These are phyloP conservation scores for Adrianichthys oophorus DNA, from an alignment of 2,797 vertebrate species.

Conservation along the genomic window DNA sequence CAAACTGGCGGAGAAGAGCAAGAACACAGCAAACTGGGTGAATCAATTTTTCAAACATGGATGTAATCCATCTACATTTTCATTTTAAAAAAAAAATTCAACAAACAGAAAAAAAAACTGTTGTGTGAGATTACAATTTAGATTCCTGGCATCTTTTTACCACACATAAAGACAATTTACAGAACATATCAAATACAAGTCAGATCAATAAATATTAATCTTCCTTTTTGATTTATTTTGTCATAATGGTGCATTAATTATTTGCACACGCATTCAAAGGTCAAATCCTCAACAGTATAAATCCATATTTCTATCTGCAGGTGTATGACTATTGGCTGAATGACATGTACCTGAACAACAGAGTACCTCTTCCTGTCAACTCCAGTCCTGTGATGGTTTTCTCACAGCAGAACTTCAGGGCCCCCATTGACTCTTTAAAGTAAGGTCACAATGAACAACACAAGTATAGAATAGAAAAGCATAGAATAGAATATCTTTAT, in stretches of 20 bases:
- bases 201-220: not conserved
- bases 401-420: conserved; percentile 86
- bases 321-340: conserved; percentile 94
- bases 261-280: not conserved
- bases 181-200: not conserved
- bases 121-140: not conserved
- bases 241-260: not conserved
- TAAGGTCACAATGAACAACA: conserved; percentile 43
- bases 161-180: too few relatives aligned
- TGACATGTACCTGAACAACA: conserved; percentile 97
- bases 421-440: conserved; percentile 87
- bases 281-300: not conserved
- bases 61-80: not conserved
- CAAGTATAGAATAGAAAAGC: too few relatives aligned
- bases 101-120: not conserved
- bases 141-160: not conserved
- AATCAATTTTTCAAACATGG: conserved; percentile 7
- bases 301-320: conserved; percentile 61
- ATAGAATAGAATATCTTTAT: too few relatives aligned
- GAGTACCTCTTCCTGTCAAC: conserved; percentile 89
- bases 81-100: not conserved
- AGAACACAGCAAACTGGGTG: conserved; percentile 90
- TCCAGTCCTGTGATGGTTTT: conserved; percentile 95
- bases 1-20: conserved; percentile 84
- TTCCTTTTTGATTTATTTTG: not conserved